Percentiles rank a stretch among this genome's conserved stretches.
These are phyloP conservation scores for Leptinotarsa rubiginosa DNA, from an alignment of 2,888 invertebrate genomes.

Conservation along the genomic window DNA sequence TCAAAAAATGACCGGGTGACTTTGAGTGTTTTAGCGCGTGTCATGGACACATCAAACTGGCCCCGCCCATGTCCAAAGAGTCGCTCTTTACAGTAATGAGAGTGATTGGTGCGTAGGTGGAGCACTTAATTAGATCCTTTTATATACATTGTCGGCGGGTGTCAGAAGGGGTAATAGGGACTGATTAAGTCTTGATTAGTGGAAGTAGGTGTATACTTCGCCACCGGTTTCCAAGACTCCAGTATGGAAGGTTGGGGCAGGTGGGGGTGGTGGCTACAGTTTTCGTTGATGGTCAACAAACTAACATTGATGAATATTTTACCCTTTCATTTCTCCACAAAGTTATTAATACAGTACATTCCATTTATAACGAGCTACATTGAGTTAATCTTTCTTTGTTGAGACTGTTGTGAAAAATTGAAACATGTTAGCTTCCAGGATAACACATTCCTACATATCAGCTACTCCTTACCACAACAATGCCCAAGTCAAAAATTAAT, in stretches of 20 bases:
- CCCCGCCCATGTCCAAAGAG: constrained; percentile 59
- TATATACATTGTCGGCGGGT: constrained; percentile 1
- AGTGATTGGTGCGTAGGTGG: constrained; percentile 61
- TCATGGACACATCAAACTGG: constrained; percentile 59
- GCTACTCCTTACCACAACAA: too few relatives aligned
- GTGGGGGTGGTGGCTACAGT: not conserved
- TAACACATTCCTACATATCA: too few relatives aligned
- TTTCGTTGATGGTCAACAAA: not conserved
- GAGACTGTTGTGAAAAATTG: too few relatives aligned
- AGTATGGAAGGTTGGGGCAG: not conserved
- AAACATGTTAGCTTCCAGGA: too few relatives aligned
- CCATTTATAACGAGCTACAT: too few relatives aligned
- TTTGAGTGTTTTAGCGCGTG: constrained; percentile 57
- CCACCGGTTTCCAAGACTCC: not conserved
- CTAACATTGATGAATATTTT: too few relatives aligned
- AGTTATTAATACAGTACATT: too few relatives aligned
- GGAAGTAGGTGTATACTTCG: not conserved
- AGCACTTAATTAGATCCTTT: constrained; percentile 61
- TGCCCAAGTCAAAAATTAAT: too few relatives aligned
- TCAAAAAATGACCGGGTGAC: constrained; percentile 57
- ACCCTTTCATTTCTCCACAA: too few relatives aligned
- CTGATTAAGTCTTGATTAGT: not conserved
- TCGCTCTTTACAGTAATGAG: constrained; percentile 64
- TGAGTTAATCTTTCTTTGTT: too few relatives aligned
- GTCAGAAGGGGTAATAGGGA: not conserved